Percentiles rank a stretch among this genome's conserved stretches.
Conservation (phyloP, 2,797 vertebrate species). For the Salarias fasciatus region DNA sequence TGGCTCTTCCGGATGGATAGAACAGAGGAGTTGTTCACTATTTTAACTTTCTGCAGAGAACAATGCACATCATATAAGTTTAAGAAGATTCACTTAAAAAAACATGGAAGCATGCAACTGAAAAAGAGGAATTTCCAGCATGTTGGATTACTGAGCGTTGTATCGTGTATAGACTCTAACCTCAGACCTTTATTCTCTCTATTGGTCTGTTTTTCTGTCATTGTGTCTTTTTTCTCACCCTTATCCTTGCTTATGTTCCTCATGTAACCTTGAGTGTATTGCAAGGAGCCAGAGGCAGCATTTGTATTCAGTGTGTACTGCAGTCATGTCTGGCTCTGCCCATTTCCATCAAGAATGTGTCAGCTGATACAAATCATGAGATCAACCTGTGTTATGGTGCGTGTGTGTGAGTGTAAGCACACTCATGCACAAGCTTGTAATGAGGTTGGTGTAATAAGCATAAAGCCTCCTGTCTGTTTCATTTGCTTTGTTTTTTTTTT, state of each 20-base stretch:
- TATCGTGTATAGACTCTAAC: not conserved
- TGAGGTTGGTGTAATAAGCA: not conserved
- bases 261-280: conserved; percentile 20
- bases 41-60: conserved; percentile 12
- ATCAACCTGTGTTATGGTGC: conserved; percentile 4
- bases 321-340: conserved; percentile 23
- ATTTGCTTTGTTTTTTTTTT: not conserved
- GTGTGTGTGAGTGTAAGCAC: conserved; percentile 5
- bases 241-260: no score
- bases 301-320: conserved; percentile 27
- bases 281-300: conserved; percentile 2
- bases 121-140: conserved; percentile 7
- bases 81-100: conserved; percentile 16
- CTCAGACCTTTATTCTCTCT: not conserved
- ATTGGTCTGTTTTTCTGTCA: no score
- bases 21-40: not conserved
- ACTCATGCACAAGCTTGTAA: not conserved
- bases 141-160: not conserved
- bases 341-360: conserved; percentile 21
- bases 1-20: conserved; percentile 1
- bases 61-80: not conserved
- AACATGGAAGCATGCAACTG: conserved; percentile 17
- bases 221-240: not conserved
- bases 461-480: not conserved
- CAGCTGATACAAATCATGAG: conserved; percentile 8